Percentiles rank a stretch among this genome's conserved stretches.
Evolutionary conservation across 2,113 vertebrate genomes (phyloP).

Genomic region (Rafetus swinhoei): DNA sequence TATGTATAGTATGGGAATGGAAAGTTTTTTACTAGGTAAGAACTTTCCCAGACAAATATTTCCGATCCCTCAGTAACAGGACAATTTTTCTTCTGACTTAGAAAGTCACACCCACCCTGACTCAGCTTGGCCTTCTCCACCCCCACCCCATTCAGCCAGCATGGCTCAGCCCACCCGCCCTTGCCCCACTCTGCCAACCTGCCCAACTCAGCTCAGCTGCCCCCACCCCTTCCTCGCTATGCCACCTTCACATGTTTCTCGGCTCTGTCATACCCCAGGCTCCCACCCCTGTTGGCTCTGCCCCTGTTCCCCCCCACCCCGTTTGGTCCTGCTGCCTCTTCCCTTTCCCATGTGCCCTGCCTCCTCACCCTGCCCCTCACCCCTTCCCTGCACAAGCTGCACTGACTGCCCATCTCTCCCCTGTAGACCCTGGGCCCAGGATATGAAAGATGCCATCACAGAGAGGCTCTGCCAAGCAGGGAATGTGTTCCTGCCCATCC

Average conservation of each 20-base stretch:
- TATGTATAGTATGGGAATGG: neutral
- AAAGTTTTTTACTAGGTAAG: neutral
- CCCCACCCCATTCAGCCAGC: rapidly evolving
- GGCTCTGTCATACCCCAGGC: too few species aligned
- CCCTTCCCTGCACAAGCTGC: neutral
- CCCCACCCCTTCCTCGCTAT: neutral
- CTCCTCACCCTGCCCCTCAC: neutral
- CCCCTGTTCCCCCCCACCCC: too few species aligned
- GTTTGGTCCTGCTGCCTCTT: too few species aligned
- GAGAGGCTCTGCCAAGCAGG: conserved; percentile 66
- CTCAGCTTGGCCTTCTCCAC: too few species aligned
- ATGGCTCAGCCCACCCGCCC: too few species aligned
- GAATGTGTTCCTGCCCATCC: conserved; percentile 57
- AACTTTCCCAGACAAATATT: neutral
- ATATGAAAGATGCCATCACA: conserved; percentile 85
- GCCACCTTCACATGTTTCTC: too few species aligned
- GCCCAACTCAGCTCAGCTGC: neutral
- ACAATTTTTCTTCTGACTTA: neutral
- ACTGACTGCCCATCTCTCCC: neutral
- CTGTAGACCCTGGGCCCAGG: conserved; percentile 87
- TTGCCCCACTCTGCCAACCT: too few species aligned
- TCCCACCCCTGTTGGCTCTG: too few species aligned
- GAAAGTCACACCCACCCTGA: neutral
- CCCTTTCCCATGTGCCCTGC: neutral
- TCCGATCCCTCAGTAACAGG: neutral